phyloP scores from a whole-genome alignment of 2,113 vertebrate species.

The Crypturellus undulatus region DNA sequence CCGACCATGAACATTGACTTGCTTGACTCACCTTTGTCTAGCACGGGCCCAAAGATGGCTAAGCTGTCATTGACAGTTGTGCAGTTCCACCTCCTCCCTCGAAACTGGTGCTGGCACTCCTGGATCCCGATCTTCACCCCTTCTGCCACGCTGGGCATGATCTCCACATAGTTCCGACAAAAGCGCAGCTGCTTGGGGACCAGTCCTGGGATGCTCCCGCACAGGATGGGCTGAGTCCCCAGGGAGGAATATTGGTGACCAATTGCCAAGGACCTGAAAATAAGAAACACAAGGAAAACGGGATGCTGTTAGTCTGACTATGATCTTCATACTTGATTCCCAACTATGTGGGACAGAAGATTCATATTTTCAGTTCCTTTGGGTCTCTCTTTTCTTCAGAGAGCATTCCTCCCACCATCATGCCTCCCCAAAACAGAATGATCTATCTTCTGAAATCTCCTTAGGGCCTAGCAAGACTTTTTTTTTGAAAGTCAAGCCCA shows the following conservation, averaged over 20 bases:
- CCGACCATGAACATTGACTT: rapidly evolving
- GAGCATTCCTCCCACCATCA: rapidly evolving
- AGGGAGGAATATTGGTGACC: slow-evolving; percentile 92
- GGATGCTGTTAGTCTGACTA: neutral
- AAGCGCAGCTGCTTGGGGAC: slow-evolving; percentile 97
- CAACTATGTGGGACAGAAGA: neutral
- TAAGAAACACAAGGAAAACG: neutral
- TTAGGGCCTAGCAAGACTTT: neutral
- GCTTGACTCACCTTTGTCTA: slow-evolving; percentile 90
- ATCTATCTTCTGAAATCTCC: neutral
- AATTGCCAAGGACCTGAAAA: slow-evolving; percentile 90
- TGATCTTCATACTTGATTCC: neutral
- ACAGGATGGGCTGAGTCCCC: slow-evolving; percentile 92
- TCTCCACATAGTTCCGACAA: slow-evolving; percentile 96
- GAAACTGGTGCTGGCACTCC: slow-evolving; percentile 97
- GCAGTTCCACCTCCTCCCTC: slow-evolving; percentile 97
- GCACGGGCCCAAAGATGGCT: slow-evolving; percentile 95
- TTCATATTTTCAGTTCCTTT: neutral
- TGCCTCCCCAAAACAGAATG: neutral
- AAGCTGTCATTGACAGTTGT: slow-evolving; percentile 92
- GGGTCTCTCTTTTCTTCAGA: rapidly evolving
- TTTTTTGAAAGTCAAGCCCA: neutral
- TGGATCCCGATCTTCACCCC: slow-evolving; percentile 95
- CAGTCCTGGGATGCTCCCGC: slow-evolving; percentile 93
- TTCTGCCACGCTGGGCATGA: slow-evolving; percentile 97